Conservation (phyloP, 2,888 invertebrate genomes). For the Philhelius pedissequus region DNA sequence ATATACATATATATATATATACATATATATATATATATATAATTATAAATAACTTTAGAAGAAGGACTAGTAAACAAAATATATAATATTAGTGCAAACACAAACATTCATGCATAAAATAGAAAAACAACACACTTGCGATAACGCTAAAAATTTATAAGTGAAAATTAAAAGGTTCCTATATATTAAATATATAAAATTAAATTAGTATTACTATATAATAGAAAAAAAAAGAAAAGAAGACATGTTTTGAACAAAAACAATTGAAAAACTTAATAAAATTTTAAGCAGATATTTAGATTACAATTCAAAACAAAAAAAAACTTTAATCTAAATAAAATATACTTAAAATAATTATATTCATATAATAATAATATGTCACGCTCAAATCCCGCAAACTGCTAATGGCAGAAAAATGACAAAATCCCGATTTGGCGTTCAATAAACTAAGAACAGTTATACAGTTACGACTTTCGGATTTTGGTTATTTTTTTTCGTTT, state of each 20-base stretch:
- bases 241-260: slow-evolving; percentile 2
- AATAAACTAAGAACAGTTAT: no score
- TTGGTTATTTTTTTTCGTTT: no score
- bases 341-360: slow-evolving; percentile 35
- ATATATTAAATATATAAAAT: slow-evolving; percentile 71
- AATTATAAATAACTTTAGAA: not conserved
- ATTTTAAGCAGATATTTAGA: slow-evolving; percentile 1
- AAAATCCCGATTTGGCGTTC: no score
- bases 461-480: no score
- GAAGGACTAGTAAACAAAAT: not conserved
- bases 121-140: not conserved
- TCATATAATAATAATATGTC: no score
- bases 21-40: not conserved
- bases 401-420: no score
- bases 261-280: slow-evolving; percentile 15
- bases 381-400: no score
- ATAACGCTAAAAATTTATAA: slow-evolving; percentile 38
- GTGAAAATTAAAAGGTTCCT: slow-evolving; percentile 71
- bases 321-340: slow-evolving; percentile 37
- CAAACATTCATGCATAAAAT: not conserved
- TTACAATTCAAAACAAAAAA: not conserved
- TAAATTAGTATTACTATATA: slow-evolving; percentile 64
- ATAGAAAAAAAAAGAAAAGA: slow-evolving; percentile 32
- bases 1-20: not conserved
- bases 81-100: not conserved